A percentile compares a stretch with the other conserved stretches of the same genome.
phyloP scores from a whole-genome alignment of 2,113 vertebrate genomes.

The Xenus cinereus region DNA sequence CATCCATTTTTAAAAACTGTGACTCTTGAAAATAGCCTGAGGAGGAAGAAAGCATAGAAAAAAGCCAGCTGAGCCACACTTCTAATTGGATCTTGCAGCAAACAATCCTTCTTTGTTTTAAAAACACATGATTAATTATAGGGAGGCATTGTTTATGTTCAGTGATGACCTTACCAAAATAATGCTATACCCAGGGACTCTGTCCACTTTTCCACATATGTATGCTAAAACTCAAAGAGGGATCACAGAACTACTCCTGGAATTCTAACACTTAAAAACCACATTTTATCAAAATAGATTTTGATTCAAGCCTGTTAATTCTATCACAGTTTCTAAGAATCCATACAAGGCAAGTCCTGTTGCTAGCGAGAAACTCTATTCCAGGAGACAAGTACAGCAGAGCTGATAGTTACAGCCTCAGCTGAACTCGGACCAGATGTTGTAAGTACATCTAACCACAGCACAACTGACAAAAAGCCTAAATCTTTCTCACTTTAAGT shows the following conservation, averaged over 20 bases:
- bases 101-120: neutral
- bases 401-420: neutral
- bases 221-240: neutral
- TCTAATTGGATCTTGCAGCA: neutral
- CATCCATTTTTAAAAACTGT: neutral
- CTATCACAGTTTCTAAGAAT: neutral
- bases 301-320: neutral
- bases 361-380: neutral
- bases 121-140: neutral
- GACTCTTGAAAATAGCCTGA: neutral
- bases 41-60: neutral
- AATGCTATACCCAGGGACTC: neutral
- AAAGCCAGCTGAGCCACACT: neutral
- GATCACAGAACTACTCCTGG: neutral
- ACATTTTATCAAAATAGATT: neutral
- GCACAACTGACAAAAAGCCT: neutral
- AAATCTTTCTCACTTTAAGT: neutral
- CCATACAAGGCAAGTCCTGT: neutral
- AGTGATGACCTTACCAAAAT: neutral
- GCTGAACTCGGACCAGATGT: neutral
- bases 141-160: neutral
- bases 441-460: neutral
- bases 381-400: neutral
- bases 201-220: neutral
- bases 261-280: neutral